Base-by-base conservation (phyloP, 2,113 vertebrate genomes). In the Nerophis ophidion region DNA sequence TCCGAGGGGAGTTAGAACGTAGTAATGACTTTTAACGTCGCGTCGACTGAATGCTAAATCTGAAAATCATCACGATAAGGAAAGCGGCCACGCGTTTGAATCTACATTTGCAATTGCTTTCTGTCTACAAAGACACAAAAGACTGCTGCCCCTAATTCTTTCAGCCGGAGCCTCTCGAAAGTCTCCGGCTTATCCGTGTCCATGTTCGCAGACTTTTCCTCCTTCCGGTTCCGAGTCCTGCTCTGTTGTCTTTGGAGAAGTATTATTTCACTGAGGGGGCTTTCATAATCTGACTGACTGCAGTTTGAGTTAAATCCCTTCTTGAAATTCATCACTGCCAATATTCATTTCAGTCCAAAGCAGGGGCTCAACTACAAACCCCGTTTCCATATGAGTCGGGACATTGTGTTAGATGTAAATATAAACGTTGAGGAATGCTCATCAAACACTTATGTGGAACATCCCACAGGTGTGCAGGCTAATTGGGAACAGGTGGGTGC, bases 131-230 rank as follows among this genome's bases (percentile, higher is more conserved):
- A 45, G 35, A 50, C 40, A 11, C 47, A 65, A 38, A 1, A 1
- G 56, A 38, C n/a, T 7, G 47, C 12, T 19, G 44, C 26, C 34
- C 40, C 44, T 63, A 38, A 63, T 60, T 50, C 17, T 64, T 14
- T n/a, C 35, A 49, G 26, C 51, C 15, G 12, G 49, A 52, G 17
- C 10, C 67, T 35, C 68, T 63, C 61, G 34, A 15, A 61, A 65
- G 69, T 44, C 26, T 1, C n/a, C 5, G 68, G 74, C 60, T 77
- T 79, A 81, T 63, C 74, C 66, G 59, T 36, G 33, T 78, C 52
- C 74, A 68, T 71, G 63, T 35, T 70, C 44, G 62, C 8, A 58
- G 13, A 19, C 48, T 54, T 26, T 55, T 19, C 8, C 26, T 54
- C 42, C 19, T 4, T 52, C 53, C 34, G 40, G 57, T 26, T 68